Evolutionary conservation across 2,113 vertebrate species (phyloP).

Genomic region (Stercorarius parasiticus): DNA sequence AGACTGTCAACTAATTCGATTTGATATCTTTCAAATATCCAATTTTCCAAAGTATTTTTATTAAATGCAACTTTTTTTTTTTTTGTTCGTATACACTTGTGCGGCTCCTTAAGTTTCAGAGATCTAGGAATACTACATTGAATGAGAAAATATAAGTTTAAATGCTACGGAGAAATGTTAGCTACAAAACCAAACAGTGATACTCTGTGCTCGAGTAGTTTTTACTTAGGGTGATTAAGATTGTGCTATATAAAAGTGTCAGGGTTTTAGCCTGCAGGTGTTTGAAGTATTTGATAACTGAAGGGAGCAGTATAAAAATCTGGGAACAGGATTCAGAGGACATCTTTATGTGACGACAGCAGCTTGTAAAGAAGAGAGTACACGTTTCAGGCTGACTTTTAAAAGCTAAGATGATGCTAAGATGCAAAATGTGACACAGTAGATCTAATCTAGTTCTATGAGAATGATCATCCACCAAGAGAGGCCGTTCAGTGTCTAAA

Average conservation of each 20-base stretch:
- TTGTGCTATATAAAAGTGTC: neutral
- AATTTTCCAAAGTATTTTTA: neutral
- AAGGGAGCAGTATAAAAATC: neutral
- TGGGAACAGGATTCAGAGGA: neutral
- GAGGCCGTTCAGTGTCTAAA: neutral
- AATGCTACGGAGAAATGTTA: neutral
- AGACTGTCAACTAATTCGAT: neutral
- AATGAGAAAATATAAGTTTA: neutral
- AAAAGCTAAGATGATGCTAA: neutral
- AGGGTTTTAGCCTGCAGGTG: neutral
- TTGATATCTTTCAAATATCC: neutral
- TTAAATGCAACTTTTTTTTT: neutral
- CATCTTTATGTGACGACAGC: neutral
- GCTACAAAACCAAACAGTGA: neutral
- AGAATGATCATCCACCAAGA: neutral
- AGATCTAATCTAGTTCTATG: neutral
- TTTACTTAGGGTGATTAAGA: neutral
- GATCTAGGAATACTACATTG: neutral
- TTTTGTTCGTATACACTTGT: neutral
- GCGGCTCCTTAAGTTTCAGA: neutral
- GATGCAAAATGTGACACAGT: neutral
- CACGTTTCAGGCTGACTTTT: neutral
- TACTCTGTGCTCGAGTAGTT: neutral
- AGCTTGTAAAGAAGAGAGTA: neutral
- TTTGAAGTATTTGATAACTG: neutral